Percentiles rank a stretch among this genome's conserved stretches.
Conservation (phyloP, 1,140 invertebrate species). For the Lepidurus couesii region DNA sequence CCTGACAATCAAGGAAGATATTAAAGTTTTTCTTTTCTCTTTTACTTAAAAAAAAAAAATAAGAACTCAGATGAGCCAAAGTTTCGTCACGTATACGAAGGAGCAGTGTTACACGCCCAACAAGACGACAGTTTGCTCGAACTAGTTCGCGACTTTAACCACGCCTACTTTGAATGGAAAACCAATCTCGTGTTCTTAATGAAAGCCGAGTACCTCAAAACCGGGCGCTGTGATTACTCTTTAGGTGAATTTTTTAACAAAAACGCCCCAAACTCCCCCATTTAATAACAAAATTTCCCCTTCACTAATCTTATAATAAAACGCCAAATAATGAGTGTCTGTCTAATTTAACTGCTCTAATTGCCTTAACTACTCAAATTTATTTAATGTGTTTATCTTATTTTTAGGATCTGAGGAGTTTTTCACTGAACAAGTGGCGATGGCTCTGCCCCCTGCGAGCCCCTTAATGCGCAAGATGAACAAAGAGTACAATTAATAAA, state of each 20-base stretch:
- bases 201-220: conserved; percentile 55
- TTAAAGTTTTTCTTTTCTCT: neutral
- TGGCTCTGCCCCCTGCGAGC: conserved; percentile 64
- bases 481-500: conserved; percentile 49
- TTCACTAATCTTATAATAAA: neutral
- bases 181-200: conserved; percentile 60
- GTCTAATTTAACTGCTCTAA: conserved; percentile 31
- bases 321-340: conserved; percentile 25
- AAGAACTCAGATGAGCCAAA: conserved; percentile 37
- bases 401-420: conserved; percentile 63
- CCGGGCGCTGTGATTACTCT: conserved; percentile 62
- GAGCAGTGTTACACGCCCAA: conserved; percentile 50
- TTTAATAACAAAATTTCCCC: no score
- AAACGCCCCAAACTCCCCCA: neutral
- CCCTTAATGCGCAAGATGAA: conserved; percentile 63
- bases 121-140: conserved; percentile 50
- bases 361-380: conserved; percentile 22
- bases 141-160: conserved; percentile 56
- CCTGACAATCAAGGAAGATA: neutral
- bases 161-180: conserved; percentile 75
- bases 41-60: no score
- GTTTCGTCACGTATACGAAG: conserved; percentile 46
- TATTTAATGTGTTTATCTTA: neutral
- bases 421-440: conserved; percentile 67
- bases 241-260: conserved; percentile 49